Conservation (phyloP, 2,888 invertebrate genomes). For the Teinopalpus imperialis region DNA sequence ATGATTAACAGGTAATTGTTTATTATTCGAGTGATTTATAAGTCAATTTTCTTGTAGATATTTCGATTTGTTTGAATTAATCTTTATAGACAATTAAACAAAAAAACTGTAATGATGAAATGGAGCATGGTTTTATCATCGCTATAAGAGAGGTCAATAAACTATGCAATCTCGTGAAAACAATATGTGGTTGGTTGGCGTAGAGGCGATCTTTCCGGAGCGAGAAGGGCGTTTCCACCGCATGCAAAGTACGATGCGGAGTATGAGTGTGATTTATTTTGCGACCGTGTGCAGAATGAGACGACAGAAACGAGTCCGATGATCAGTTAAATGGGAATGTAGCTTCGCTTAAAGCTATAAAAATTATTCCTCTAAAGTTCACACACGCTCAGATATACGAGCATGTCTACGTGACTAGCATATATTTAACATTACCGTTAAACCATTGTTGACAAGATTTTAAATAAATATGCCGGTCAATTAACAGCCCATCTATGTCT, state of each 20-base stretch:
- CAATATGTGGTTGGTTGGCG: conserved; percentile 47
- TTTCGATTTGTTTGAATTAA: no score
- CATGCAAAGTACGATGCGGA: conserved; percentile 58
- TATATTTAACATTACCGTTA: conserved; percentile 3
- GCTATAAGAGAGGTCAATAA: conserved; percentile 34
- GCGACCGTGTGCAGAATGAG: conserved; percentile 60
- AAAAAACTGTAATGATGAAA: no score
- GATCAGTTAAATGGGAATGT: conserved; percentile 52
- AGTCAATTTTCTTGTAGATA: no score
- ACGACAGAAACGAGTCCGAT: conserved; percentile 44
- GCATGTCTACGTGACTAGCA: conserved; percentile 7
- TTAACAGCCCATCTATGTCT: no score
- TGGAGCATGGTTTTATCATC: conserved; percentile 11
- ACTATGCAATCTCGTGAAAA: conserved; percentile 40
- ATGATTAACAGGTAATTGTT: neutral
- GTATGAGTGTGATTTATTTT: conserved; percentile 59
- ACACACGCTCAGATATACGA: conserved; percentile 33
- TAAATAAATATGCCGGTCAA: no score
- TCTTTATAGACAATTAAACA: no score
- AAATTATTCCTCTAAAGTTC: conserved; percentile 52
- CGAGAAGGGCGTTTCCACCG: conserved; percentile 47
- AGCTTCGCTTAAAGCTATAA: conserved; percentile 48
- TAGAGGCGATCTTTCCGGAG: conserved; percentile 38
- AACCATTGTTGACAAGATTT: no score
- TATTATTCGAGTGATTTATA: no score